These are phyloP conservation scores for Pavo muticus DNA, from an alignment of 2,113 vertebrate species.

Conservation along the genomic window DNA sequence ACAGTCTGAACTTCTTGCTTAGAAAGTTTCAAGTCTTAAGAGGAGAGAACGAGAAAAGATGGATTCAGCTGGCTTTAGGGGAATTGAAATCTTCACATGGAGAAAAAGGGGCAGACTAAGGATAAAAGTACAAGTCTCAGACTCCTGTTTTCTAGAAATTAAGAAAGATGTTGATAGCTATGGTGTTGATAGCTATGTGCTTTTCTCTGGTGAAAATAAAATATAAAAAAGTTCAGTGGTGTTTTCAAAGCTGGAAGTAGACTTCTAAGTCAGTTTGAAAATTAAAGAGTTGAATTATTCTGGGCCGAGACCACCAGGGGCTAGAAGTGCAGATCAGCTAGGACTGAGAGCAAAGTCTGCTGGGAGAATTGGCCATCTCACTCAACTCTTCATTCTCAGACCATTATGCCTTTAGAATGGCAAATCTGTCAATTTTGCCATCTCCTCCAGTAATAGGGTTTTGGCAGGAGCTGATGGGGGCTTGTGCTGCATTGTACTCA, in stretches of 20 bases:
- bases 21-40: neutral
- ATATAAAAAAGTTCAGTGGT: neutral
- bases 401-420: constrained; percentile 15
- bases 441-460: constrained; percentile 23
- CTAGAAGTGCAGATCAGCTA: neutral
- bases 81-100: neutral
- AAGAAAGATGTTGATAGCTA: neutral
- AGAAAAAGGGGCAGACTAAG: neutral
- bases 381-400: constrained; percentile 12
- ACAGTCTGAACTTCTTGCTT: neutral
- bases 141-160: neutral
- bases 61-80: neutral
- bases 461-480: constrained; percentile 16
- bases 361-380: neutral
- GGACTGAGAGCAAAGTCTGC: neutral
- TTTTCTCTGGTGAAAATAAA: neutral
- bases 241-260: neutral
- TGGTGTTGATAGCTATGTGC: neutral
- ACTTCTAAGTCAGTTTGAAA: neutral
- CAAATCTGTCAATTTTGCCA: constrained; percentile 40
- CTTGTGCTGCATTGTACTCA: constrained; percentile 8
- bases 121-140: neutral
- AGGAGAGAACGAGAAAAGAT: neutral
- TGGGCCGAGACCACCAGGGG: neutral
- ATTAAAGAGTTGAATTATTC: neutral